These are phyloP conservation scores for Oscheius myriophilus DNA, from an alignment of 2,888 invertebrate species.

Conservation along the genomic window DNA sequence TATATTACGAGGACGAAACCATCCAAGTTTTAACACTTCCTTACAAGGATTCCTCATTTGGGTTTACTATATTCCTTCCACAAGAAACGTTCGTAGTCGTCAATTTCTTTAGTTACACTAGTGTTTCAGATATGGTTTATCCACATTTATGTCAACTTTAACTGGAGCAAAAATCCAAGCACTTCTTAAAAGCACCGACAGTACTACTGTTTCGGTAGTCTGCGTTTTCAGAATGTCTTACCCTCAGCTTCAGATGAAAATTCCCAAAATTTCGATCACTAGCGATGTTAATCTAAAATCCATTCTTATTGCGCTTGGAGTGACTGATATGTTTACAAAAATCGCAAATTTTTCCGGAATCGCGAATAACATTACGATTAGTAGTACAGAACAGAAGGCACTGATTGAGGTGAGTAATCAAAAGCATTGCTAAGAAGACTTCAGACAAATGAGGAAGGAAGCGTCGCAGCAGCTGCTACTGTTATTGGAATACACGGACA, in stretches of 20 bases:
- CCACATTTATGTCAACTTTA: neutral
- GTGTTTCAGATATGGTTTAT: constrained; percentile 2
- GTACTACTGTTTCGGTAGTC: neutral
- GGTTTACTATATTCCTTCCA: constrained; percentile 56
- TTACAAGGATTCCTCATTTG: constrained; percentile 50
- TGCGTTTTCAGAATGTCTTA: no score
- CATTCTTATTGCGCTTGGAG: constrained; percentile 49
- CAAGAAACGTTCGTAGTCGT: no score
- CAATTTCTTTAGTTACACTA: no score
- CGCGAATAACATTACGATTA: constrained; percentile 44
- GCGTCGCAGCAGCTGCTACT: constrained; percentile 60
- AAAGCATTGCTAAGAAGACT: neutral
- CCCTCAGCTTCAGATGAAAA: constrained; percentile 37
- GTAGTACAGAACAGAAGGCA: constrained; percentile 58
- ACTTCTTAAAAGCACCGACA: neutral
- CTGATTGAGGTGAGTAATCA: constrained; percentile 56
- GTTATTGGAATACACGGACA: neutral
- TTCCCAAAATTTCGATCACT: constrained; percentile 64
- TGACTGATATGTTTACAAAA: constrained; percentile 29
- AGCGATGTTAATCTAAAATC: constrained; percentile 41
- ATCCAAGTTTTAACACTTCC: constrained; percentile 50
- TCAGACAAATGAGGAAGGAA: constrained; percentile 49
- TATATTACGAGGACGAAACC: constrained; percentile 50
- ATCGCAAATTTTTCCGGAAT: constrained; percentile 4
- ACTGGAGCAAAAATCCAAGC: neutral